Base-by-base conservation (phyloP, 2,888 invertebrate genomes). In the Drosophila monieri region DNA sequence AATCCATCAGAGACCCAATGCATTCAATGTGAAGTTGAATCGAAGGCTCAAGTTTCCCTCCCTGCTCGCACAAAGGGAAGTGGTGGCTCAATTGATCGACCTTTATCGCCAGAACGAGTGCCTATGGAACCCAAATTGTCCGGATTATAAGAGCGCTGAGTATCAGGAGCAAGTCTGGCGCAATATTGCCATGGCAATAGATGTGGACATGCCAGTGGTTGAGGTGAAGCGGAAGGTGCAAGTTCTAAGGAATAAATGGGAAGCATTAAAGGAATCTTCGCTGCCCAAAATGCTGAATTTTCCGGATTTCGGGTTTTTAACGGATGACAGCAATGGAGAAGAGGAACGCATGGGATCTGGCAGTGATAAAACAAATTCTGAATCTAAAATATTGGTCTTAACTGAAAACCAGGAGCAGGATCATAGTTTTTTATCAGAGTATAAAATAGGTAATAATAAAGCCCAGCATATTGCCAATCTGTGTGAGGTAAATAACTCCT, bases 101-200 rank as follows among this genome's bases (percentile, higher is more conserved):
- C 23, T 60, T n/a, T 53, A 60, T 47, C 46, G 60, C 2, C 53
- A 60, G 35, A 52, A 53, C 14, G 52, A 53, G 9, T 59, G 59
- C 14, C 25, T 59, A 6, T 59, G 59, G 59, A 52, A 59, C 44
- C 59, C 52, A 1, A 44, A 21, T 10, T 59, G 59, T n/a, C 59
- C 59, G 9, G 44, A 60, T 2, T 60, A 47, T 27, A 47, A 54
- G 15, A 23, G 39, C 32, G 32, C 30, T 12, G 54, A 54, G 6
- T 30, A 41, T 32, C 47, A 61, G 15, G 47, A 48, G 18, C 39
- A 23, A n/a, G 53, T 60, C 3, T 60, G 59, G 59, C 35, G 15
- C 12, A 12, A 51, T 5, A 58, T 52, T 14, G 58, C 58, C n/a
- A 10, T 2, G 6, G 51, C 30, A 10, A 51, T 58, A 51, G 58